Evolutionary conservation across 1,140 invertebrate genomes (phyloP), one percentile per base, ranked within the genome.

Genomic region (Danaus melanippus): DNA sequence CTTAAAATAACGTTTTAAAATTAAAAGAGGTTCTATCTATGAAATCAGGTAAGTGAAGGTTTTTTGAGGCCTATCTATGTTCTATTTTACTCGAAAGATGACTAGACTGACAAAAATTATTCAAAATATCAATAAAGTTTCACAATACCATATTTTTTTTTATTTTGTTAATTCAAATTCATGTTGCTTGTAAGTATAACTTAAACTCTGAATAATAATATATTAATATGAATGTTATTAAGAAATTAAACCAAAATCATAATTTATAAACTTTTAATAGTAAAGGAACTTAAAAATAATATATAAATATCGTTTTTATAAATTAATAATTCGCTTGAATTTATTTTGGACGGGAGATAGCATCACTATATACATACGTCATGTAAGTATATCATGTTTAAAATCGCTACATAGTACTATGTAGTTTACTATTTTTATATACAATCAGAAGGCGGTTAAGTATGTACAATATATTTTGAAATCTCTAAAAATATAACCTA

Each of bases 291-390:
- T 71, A 71, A 49, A 60, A 64, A 66, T 60, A 62, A 71, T 71
- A 80, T 75, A 77, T 80, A 80, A 80, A 84, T 82, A 77, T 56
- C 71, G 70, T 68, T 69, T 60, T 63, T 60, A 74, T 84, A 84
- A 84, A 60, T 84, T 76, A 84, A 74, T 75, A 76, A 77, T 76
- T 76, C 69, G 64, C 58, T 64, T 60, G 66, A 66, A 59, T 66
- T 54, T 47, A 69, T 64, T 74, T 77, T 74, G 82, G 79, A 85
- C 79, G 79, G 75, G 69, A 63, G 52, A 48, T 15, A 58, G 53
- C 66, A 82, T 81, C 74, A 82, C 73, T 71, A 81, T 76, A 79
- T 72, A 83, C 78, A 56, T 81, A 85, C 75, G 39, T 53, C 77
- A 57, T 70, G 76, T 83, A 83, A 56, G 74, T 79, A 81, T 76